Percentiles rank a stretch among this genome's conserved stretches.
Evolutionary conservation across 2,797 vertebrate genomes (phyloP).

Genomic region (Sebastes nivosus): DNA sequence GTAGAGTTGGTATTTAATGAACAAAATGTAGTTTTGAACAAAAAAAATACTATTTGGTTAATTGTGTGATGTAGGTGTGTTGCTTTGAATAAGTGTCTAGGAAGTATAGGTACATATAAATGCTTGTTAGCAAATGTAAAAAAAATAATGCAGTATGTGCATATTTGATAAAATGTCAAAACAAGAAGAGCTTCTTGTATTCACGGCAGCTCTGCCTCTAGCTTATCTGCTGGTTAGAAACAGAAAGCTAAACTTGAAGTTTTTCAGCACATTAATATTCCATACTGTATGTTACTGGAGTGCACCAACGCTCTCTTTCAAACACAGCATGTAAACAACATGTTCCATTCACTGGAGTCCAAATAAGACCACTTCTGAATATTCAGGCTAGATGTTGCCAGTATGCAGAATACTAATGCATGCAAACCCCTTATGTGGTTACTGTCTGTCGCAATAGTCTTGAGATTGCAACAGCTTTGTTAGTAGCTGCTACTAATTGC

Average conservation of each 20-base stretch:
- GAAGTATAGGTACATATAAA: no score
- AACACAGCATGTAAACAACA: conserved; percentile 59
- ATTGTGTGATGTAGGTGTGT: no score
- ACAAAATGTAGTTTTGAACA: no score
- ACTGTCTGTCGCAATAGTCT: neutral
- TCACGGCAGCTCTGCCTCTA: neutral
- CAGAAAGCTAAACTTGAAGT: conserved; percentile 4
- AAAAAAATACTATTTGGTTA: no score
- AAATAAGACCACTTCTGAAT: conserved; percentile 37
- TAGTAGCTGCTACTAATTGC: conserved; percentile 3
- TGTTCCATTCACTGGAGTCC: conserved; percentile 39
- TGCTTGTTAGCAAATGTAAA: no score
- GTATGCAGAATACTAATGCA: conserved; percentile 24
- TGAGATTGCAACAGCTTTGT: conserved; percentile 23
- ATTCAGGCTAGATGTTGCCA: conserved; percentile 2
- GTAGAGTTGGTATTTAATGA: no score
- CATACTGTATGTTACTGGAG: conserved; percentile 16
- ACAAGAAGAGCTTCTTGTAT: neutral
- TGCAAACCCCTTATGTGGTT: conserved; percentile 7
- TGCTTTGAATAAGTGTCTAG: no score
- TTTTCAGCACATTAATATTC: conserved; percentile 47
- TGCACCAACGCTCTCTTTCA: conserved; percentile 39
- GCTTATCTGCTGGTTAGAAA: conserved; percentile 19
- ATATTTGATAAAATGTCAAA: neutral
- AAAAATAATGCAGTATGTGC: neutral